Percentiles rank a stretch among this genome's conserved stretches.
Conservation (phyloP, 2,888 invertebrate species). For the Stenodera caucasica region DNA sequence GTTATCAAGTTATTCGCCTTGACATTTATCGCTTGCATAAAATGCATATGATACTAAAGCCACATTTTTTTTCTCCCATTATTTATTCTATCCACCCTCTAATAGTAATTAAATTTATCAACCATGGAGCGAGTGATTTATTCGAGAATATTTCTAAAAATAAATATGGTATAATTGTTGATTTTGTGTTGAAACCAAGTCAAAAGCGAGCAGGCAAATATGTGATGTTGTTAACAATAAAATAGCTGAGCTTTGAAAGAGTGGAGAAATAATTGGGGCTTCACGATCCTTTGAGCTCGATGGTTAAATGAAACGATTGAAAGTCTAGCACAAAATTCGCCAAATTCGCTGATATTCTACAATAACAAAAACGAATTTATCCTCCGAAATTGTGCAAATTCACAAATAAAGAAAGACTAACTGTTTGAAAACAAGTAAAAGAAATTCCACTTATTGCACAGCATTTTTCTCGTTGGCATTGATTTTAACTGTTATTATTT, state of each 20-base stretch:
- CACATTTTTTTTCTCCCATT: neutral
- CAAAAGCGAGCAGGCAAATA: neutral
- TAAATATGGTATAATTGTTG: no score
- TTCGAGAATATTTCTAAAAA: neutral
- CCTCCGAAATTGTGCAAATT: no score
- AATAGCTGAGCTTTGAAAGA: neutral
- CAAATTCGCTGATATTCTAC: no score
- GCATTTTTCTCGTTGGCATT: slow-evolving; percentile 2
- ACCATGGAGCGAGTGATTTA: slow-evolving; percentile 5
- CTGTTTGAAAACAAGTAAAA: neutral
- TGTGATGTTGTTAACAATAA: neutral
- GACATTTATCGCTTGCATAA: slow-evolving; percentile 20
- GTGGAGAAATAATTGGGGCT: neutral
- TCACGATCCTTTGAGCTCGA: neutral
- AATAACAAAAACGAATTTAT: no score
- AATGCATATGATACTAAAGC: slow-evolving; percentile 12
- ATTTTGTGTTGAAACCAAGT: no score
- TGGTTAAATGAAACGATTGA: neutral
- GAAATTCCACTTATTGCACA: neutral
- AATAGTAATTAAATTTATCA: slow-evolving; percentile 1
- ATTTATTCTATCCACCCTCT: neutral
- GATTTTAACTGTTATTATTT: neutral
- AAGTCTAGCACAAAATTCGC: neutral
- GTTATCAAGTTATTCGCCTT: slow-evolving; percentile 16
- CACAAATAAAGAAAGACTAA: neutral